Percentiles rank a stretch among this genome's conserved stretches.
phyloP scores from a whole-genome alignment of 2,888 invertebrate species.

The Zele albiditarsus region DNA sequence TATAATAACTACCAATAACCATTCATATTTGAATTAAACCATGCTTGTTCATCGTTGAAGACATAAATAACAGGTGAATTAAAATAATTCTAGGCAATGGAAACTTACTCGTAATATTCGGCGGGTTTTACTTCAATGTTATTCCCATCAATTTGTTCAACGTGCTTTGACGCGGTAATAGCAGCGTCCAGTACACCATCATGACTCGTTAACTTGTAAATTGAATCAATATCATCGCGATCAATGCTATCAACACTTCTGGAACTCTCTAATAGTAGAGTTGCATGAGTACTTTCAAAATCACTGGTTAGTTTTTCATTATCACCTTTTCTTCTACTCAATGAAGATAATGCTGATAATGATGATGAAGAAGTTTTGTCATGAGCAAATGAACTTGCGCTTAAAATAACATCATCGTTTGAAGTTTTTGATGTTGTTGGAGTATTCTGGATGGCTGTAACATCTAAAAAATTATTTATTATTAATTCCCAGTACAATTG shows the following conservation, averaged over 20 bases:
- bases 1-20: not conserved
- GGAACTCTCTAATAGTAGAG: constrained; percentile 61
- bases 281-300: constrained; percentile 58
- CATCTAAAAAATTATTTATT: constrained; percentile 55
- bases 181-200: constrained; percentile 60
- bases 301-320: constrained; percentile 48
- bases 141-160: constrained; percentile 67
- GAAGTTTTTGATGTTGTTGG: constrained; percentile 60
- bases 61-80: not conserved
- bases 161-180: constrained; percentile 64
- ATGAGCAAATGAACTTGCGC: constrained; percentile 61
- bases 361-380: constrained; percentile 56
- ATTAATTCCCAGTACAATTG: not conserved
- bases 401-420: constrained; percentile 59
- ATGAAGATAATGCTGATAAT: constrained; percentile 8
- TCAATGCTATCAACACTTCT: constrained; percentile 53
- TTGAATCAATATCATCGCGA: constrained; percentile 49
- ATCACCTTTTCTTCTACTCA: constrained; percentile 17
- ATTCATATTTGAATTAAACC: constrained; percentile 3
- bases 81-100: not conserved
- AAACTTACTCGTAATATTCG: constrained; percentile 65
- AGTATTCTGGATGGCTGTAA: constrained; percentile 64
- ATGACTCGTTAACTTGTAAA: constrained; percentile 47
- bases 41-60: not conserved
- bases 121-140: constrained; percentile 68